A percentile compares a stretch with the other conserved stretches of the same genome.
These are phyloP conservation scores for Drosophila infuscata DNA, from an alignment of 2,888 invertebrate genomes.

Conservation along the genomic window DNA sequence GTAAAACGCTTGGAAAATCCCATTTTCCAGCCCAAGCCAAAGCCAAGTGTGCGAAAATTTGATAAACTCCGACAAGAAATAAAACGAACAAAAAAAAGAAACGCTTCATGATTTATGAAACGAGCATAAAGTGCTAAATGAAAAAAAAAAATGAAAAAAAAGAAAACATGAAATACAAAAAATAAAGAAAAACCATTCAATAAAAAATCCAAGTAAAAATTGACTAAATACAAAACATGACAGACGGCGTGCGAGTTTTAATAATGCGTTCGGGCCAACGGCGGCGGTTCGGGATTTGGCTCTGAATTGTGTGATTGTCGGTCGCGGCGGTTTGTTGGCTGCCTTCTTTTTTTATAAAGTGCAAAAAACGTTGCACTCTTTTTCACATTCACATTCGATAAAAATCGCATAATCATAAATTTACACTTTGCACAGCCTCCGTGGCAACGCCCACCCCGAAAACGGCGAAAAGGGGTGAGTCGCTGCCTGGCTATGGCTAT, in stretches of 20 bases:
- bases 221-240: constrained; percentile 80
- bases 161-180: constrained; percentile 75
- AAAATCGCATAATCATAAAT: constrained; percentile 85
- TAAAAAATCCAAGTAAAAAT: constrained; percentile 64
- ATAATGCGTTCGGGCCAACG: constrained; percentile 73
- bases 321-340: constrained; percentile 20
- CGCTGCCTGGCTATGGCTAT: neutral
- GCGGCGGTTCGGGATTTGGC: constrained; percentile 26
- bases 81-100: constrained; percentile 15
- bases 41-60: constrained; percentile 80
- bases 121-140: constrained; percentile 43
- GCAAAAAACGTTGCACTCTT: constrained; percentile 80
- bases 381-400: constrained; percentile 80
- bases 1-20: constrained; percentile 65
- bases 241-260: constrained; percentile 82
- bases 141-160: constrained; percentile 18
- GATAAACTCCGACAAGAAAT: constrained; percentile 64
- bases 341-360: constrained; percentile 79
- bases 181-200: constrained; percentile 70
- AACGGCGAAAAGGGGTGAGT: constrained; percentile 48
- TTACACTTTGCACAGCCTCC: constrained; percentile 85
- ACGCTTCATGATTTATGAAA: constrained; percentile 71
- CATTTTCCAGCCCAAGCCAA: constrained; percentile 57
- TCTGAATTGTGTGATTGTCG: constrained; percentile 15
- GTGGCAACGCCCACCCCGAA: constrained; percentile 79